phyloP scores from a whole-genome alignment of 1,140 invertebrate genomes.

The Halotydeus destructor region DNA sequence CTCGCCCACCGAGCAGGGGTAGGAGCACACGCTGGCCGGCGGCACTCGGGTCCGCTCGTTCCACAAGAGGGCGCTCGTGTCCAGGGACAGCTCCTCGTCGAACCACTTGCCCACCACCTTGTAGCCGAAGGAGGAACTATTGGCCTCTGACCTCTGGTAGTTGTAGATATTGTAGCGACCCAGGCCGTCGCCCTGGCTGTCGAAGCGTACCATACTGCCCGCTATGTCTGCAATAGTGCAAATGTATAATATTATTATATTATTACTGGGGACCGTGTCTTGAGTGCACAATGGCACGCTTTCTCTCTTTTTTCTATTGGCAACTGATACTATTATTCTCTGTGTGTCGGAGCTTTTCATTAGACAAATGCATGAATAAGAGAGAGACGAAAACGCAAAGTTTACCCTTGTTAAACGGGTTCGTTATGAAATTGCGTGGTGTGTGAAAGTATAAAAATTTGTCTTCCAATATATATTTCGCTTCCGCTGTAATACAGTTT shows the following conservation, averaged over 20 bases:
- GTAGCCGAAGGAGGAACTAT: background rate
- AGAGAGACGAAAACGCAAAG: too few relatives aligned
- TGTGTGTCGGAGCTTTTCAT: background rate
- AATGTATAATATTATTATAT: slow-evolving; percentile 1
- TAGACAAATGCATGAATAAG: background rate
- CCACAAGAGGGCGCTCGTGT: slow-evolving; percentile 28
- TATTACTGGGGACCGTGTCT: background rate
- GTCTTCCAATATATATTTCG: too few relatives aligned
- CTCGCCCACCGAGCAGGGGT: slow-evolving; percentile 42
- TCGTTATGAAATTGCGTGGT: too few relatives aligned
- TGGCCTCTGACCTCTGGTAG: slow-evolving; percentile 27
- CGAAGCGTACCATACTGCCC: slow-evolving; percentile 40
- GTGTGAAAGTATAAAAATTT: too few relatives aligned
- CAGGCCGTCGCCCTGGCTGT: slow-evolving; percentile 41
- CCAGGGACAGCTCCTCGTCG: slow-evolving; percentile 34
- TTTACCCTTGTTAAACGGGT: too few relatives aligned
- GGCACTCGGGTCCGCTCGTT: slow-evolving; percentile 18
- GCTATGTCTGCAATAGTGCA: slow-evolving; percentile 33
- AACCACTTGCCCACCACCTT: slow-evolving; percentile 27
- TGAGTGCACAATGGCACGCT: too few relatives aligned
- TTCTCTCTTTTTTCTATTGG: background rate
- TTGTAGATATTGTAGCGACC: slow-evolving; percentile 39
- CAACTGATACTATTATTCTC: background rate
- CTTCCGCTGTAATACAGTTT: too few relatives aligned
- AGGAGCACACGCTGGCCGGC: slow-evolving; percentile 39